A percentile compares a stretch with the other conserved stretches of the same genome.
Conservation (phyloP, 2,797 vertebrate species). For the Coendou prehensilis region DNA sequence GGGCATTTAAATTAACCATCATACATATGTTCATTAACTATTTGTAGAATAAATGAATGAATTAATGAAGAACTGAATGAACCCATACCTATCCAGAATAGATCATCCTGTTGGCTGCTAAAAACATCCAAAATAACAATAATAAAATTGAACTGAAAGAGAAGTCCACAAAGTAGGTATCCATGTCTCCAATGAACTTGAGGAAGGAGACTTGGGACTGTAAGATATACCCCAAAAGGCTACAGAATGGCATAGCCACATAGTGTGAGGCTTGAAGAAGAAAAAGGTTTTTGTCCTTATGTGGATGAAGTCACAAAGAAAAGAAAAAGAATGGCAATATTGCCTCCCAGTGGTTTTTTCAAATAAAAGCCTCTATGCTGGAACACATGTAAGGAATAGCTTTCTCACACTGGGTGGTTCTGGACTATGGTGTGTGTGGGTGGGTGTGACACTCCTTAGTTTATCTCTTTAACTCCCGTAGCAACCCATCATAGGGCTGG, state of each 20-base stretch:
- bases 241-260: not conserved
- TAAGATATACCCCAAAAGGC: not conserved
- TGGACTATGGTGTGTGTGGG: not conserved
- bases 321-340: constrained; percentile 64
- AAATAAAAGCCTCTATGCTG: not conserved
- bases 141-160: not conserved
- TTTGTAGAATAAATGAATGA: not conserved
- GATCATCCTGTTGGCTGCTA: not conserved
- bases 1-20: not conserved
- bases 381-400: not conserved
- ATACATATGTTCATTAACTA: not conserved
- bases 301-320: not conserved
- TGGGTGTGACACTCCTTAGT: not conserved
- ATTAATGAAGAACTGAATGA: not conserved
- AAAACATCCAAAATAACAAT: constrained; percentile 44
- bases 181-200: constrained; percentile 19
- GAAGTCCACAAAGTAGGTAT: constrained; percentile 1
- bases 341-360: constrained; percentile 59
- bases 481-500: not conserved
- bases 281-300: not conserved
- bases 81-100: not conserved
- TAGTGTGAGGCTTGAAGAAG: not conserved
- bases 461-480: not conserved
- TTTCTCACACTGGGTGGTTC: not conserved
- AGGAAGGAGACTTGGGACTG: not conserved